These are phyloP conservation scores for Pteromalus puparum DNA, from an alignment of 1,140 invertebrate species.

Conservation along the genomic window DNA sequence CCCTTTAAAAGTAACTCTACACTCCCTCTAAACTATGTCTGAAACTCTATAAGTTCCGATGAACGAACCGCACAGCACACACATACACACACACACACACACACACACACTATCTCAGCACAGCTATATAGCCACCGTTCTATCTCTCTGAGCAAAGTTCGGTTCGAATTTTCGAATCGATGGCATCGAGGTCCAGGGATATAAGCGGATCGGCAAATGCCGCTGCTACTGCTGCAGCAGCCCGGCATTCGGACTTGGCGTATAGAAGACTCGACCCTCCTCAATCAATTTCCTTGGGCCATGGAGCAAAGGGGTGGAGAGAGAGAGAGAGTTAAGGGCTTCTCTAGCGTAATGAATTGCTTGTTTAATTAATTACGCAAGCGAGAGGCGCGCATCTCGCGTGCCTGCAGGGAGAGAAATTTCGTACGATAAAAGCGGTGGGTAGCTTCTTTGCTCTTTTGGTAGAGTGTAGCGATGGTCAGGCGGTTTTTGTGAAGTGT, in stretches of 20 bases:
- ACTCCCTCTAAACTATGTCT: not conserved
- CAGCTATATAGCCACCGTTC: not conserved
- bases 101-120: not conserved
- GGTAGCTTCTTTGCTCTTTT: not conserved
- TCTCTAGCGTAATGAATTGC: slow-evolving; percentile 75
- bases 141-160: slow-evolving; percentile 17
- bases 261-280: slow-evolving; percentile 59
- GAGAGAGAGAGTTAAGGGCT: slow-evolving; percentile 60
- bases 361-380: slow-evolving; percentile 76
- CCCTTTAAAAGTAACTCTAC: not conserved
- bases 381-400: slow-evolving; percentile 63
- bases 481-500: not conserved
- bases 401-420: not conserved
- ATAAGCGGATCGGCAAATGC: slow-evolving; percentile 26
- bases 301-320: slow-evolving; percentile 58
- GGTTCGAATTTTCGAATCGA: slow-evolving; percentile 27
- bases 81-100: too few relatives aligned
- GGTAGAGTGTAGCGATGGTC: not conserved
- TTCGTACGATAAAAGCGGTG: not conserved
- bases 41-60: not conserved
- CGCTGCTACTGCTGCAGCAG: not conserved
- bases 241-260: slow-evolving; percentile 48
- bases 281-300: slow-evolving; percentile 73
- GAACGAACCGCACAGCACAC: not conserved
- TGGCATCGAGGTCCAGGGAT: slow-evolving; percentile 17